Evolutionary conservation across 2,113 vertebrate genomes (phyloP).

Genomic region (Planiliza haematocheilus): DNA sequence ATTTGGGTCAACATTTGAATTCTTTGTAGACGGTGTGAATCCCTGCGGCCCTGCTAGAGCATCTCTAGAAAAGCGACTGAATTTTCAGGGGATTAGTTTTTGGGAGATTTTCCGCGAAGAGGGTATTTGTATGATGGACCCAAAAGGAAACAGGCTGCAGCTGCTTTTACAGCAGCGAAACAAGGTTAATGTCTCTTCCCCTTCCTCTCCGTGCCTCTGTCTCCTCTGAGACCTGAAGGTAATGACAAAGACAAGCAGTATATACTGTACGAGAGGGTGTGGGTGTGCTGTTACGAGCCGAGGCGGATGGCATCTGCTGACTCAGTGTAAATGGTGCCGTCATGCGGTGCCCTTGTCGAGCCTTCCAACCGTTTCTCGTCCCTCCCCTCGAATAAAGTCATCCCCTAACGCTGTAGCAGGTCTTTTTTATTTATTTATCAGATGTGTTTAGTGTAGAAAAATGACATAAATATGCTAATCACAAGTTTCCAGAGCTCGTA

Average conservation of each 20-base stretch:
- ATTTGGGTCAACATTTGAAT: slow-evolving; percentile 18
- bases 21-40: background rate
- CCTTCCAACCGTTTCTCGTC: slow-evolving; percentile 4
- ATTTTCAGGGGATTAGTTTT: background rate
- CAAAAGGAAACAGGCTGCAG: slow-evolving; percentile 12
- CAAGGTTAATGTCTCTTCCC: slow-evolving; percentile 27
- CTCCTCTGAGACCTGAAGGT: slow-evolving; percentile 4
- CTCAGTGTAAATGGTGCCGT: slow-evolving; percentile 47
- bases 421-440: background rate
- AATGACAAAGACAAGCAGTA: slow-evolving; percentile 9
- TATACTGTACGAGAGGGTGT: slow-evolving; percentile 1
- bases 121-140: background rate
- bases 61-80: background rate
- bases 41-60: background rate
- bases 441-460: slow-evolving; percentile 10
- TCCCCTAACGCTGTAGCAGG: background rate
- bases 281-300: slow-evolving; percentile 29
- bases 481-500: background rate
- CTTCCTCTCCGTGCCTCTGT: background rate
- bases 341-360: slow-evolving; percentile 40
- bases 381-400: background rate
- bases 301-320: slow-evolving; percentile 52
- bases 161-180: slow-evolving; percentile 5
- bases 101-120: background rate
- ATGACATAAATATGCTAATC: background rate